Evolutionary conservation across 2,797 vertebrate genomes (phyloP).

Genomic region (Danio kyathit): DNA sequence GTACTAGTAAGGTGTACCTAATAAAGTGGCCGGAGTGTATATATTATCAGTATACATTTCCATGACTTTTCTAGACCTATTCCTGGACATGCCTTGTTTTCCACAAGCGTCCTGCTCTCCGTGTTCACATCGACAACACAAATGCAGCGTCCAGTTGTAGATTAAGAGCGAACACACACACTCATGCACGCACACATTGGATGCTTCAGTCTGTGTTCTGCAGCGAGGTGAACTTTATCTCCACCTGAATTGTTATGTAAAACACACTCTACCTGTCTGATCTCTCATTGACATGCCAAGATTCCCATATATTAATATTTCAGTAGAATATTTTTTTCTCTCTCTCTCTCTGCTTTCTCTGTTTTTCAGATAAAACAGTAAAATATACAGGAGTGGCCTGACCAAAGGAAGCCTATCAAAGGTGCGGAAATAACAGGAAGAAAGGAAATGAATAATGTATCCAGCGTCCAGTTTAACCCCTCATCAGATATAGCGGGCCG

Average conservation of each 20-base stretch:
- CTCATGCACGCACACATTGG: constrained; percentile 40
- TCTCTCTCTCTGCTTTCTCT: constrained; percentile 22
- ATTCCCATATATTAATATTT: constrained; percentile 66
- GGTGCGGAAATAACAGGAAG: constrained; percentile 73
- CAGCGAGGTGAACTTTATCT: constrained; percentile 54
- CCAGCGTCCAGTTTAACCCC: constrained; percentile 83
- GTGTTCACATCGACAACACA: constrained; percentile 32
- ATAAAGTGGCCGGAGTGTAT: no score
- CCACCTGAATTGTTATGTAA: constrained; percentile 67
- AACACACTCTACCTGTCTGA: constrained; percentile 68
- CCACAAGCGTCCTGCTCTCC: neutral
- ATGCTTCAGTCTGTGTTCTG: constrained; percentile 48
- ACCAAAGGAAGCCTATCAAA: constrained; percentile 71
- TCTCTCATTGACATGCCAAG: constrained; percentile 64
- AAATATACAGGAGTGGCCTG: constrained; percentile 67
- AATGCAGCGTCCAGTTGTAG: constrained; percentile 22
- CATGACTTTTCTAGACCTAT: neutral
- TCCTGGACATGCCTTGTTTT: neutral
- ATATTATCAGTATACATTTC: neutral
- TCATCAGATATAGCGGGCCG: constrained; percentile 77
- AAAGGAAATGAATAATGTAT: constrained; percentile 83
- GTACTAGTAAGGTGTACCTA: no score
- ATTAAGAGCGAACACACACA: constrained; percentile 43
- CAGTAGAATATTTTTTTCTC: constrained; percentile 53
- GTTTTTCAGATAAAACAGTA: constrained; percentile 63